These are phyloP conservation scores for Siniperca scherzeri DNA, from an alignment of 2,797 vertebrate species.

Conservation along the genomic window DNA sequence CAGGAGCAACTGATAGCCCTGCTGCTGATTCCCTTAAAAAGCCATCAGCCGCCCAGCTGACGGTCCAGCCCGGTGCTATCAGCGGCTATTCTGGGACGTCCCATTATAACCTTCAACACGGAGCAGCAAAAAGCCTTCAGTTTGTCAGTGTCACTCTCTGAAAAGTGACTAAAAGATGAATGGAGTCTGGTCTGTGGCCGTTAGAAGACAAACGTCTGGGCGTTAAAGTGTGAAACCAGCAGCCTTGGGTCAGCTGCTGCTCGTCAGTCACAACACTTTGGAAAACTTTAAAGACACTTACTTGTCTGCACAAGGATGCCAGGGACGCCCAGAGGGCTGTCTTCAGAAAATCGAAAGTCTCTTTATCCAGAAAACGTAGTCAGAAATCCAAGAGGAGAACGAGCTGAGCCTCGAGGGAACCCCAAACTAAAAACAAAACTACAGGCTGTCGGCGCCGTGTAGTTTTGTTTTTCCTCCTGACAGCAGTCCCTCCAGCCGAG, in stretches of 20 bases:
- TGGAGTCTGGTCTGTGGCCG: not conserved
- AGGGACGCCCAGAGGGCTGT: slow-evolving; percentile 90
- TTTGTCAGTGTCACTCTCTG: not conserved
- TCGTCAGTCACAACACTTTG: slow-evolving; percentile 22
- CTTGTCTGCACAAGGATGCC: slow-evolving; percentile 96
- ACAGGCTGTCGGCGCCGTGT: slow-evolving; percentile 87
- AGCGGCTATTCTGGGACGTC: slow-evolving; percentile 92
- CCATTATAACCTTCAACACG: slow-evolving; percentile 60
- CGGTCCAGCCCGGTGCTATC: slow-evolving; percentile 90
- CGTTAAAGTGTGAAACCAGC: not conserved
- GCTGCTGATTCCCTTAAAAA: slow-evolving; percentile 99
- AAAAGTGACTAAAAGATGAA: not conserved
- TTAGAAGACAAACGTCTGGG: not conserved
- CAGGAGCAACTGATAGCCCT: slow-evolving; percentile 90
- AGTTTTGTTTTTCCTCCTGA: slow-evolving; percentile 93
- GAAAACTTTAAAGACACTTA: slow-evolving; percentile 72
- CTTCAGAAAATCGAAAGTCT: slow-evolving; percentile 81
- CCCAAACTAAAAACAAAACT: slow-evolving; percentile 94
- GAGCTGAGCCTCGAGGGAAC: slow-evolving; percentile 89
- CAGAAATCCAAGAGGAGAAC: slow-evolving; percentile 92
- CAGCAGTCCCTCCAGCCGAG: slow-evolving; percentile 99
- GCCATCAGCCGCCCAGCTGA: slow-evolving; percentile 90
- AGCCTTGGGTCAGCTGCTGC: slow-evolving; percentile 22
- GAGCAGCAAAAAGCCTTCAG: slow-evolving; percentile 10
- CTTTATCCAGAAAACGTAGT: slow-evolving; percentile 90